Conservation (phyloP, 2,797 vertebrate species). For the Lacerta viridis region DNA sequence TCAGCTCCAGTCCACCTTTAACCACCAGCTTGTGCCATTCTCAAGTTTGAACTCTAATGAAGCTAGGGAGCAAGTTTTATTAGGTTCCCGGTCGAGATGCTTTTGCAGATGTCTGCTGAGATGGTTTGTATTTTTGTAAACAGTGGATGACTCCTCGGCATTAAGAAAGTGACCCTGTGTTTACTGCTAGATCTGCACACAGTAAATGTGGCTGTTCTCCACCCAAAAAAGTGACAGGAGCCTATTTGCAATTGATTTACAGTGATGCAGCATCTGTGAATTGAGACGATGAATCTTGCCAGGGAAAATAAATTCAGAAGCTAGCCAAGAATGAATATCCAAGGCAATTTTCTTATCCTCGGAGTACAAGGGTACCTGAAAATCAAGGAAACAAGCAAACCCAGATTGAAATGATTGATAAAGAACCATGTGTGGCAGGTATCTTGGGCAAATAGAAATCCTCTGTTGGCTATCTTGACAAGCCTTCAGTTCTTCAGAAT, state of each 20-base stretch:
- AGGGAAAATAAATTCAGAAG: constrained; percentile 35
- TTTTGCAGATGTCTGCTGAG: background rate
- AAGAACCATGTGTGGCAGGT: background rate
- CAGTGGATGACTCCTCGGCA: background rate
- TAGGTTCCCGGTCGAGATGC: background rate
- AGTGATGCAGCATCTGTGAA: constrained; percentile 15
- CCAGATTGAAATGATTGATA: background rate
- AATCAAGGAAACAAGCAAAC: constrained; percentile 5
- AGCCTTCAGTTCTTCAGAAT: background rate
- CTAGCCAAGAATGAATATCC: constrained; percentile 36
- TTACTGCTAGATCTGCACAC: background rate
- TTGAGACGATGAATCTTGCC: constrained; percentile 37
- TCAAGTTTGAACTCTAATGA: constrained; percentile 28
- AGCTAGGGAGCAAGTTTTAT: constrained; percentile 7
- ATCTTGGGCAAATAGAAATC: background rate
- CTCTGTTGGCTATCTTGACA: background rate
- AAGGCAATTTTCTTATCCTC: constrained; percentile 26
- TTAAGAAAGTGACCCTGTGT: constrained; percentile 42
- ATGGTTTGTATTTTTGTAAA: constrained; percentile 16
- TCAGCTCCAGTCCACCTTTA: constrained; percentile 18
- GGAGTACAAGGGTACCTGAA: constrained; percentile 2
- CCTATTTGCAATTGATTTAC: constrained; percentile 47
- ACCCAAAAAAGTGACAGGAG: constrained; percentile 33
- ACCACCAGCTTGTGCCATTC: background rate
- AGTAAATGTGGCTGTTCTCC: constrained; percentile 19